Evolutionary conservation across 2,113 vertebrate species (phyloP).

Genomic region (Sander lucioperca): DNA sequence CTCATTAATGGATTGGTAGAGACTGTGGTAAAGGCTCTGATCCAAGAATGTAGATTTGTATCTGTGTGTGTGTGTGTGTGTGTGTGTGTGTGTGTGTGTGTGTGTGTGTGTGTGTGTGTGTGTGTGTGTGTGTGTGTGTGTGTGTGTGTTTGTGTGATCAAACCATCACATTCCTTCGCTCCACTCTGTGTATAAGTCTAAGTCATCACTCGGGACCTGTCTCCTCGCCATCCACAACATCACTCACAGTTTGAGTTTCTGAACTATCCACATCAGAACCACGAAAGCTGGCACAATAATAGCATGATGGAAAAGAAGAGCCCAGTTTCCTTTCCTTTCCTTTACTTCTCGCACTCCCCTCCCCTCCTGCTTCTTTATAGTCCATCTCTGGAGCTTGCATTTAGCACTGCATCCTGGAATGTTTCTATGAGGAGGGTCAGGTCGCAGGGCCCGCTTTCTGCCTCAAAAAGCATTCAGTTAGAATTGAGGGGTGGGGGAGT

Average conservation of each 20-base stretch:
- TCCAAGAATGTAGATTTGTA: conserved; percentile 65
- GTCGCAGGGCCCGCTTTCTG: conserved; percentile 56
- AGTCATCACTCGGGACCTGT: conserved; percentile 65
- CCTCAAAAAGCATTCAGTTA: conserved; percentile 56
- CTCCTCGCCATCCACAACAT: conserved; percentile 75
- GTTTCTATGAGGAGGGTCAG: conserved; percentile 64
- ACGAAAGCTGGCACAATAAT: conserved; percentile 59
- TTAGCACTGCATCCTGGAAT: conserved; percentile 73
- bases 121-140: conserved; percentile 37
- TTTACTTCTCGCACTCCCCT: not conserved
- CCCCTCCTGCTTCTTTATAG: conserved; percentile 37
- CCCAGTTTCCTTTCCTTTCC: conserved; percentile 62
- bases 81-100: no score
- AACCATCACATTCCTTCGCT: conserved; percentile 64
- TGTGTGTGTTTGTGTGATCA: conserved; percentile 28
- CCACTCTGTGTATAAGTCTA: conserved; percentile 50
- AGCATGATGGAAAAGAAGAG: conserved; percentile 52
- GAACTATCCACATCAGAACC: conserved; percentile 67
- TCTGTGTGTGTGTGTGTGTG: conserved; percentile 10
- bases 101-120: conserved; percentile 18
- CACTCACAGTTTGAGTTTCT: conserved; percentile 65
- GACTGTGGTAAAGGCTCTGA: conserved; percentile 68
- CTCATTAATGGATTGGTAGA: conserved; percentile 78
- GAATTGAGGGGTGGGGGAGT: conserved; percentile 27
- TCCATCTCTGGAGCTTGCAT: conserved; percentile 62